Base-by-base conservation (phyloP, 2,113 vertebrate genomes). In the Ellobius talpinus region DNA sequence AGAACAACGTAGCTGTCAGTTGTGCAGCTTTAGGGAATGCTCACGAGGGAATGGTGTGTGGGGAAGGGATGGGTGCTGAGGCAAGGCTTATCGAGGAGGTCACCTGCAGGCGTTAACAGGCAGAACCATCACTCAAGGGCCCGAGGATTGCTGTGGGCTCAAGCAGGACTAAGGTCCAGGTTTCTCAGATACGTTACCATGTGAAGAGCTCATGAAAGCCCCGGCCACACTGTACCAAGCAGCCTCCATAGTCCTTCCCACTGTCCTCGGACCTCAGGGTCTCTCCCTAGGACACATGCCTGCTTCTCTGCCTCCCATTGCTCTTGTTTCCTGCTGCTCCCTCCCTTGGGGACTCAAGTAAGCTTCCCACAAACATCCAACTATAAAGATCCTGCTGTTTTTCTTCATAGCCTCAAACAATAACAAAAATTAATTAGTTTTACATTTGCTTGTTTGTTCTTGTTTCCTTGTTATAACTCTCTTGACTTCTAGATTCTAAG, bases 111-210 rank as follows among this genome's bases (percentile, higher is more conserved):
- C 42, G 86, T 5, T 63, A 81, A 66, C 50, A 29, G 0, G 5
- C 45, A 10, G 39, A 81, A 33, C 39, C 52, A 1, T 0, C 4
- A 0, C 2, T 55, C 61, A 70, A 1, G 11, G 76, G 19, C 17
- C 19, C 58, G 24, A 82, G 36, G 39, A 33, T 5, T 21, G 2
- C 11, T 1, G 1, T 66, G 45, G 55, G 12, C 31, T 0, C 17
- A 1, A 63, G 13, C 24, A 68, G 39, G 66, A 1, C 33, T 47
- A 17, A 14, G 42, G 13, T 24, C 19, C 5, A 26, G n/a, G 31
- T 9, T 73, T 85, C 42, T 26, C 4, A 36, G 33, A 61, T 2
- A 5, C 0, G 61, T 50, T 19, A 2, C 21, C 17, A 13, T 58
- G 11, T 45, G 39, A 33, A 87, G 26, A 7, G 21, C 55, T 9